phyloP scores from a whole-genome alignment of 1,140 invertebrate genomes.

The Microplitis mediator region DNA sequence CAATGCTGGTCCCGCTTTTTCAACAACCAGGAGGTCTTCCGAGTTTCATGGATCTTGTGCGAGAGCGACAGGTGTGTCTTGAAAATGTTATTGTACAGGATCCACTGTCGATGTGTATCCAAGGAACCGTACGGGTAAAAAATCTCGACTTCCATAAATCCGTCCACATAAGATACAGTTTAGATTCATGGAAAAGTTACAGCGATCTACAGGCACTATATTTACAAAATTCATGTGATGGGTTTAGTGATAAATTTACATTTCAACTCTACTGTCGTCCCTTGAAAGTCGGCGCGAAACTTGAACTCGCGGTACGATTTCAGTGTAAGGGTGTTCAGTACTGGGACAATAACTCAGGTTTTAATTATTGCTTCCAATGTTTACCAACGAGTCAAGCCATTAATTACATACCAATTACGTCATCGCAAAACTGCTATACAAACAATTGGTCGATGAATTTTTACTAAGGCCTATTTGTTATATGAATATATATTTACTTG shows the following conservation, averaged over 20 bases:
- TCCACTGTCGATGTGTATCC: slow-evolving; percentile 75
- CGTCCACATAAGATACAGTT: slow-evolving; percentile 84
- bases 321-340: slow-evolving; percentile 81
- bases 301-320: slow-evolving; percentile 85
- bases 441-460: slow-evolving; percentile 46
- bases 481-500: too few relatives aligned
- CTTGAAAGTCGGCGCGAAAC: slow-evolving; percentile 72
- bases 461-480: slow-evolving; percentile 38
- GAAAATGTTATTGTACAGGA: slow-evolving; percentile 83
- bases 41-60: slow-evolving; percentile 80
- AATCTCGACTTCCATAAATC: slow-evolving; percentile 92
- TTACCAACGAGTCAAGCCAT: slow-evolving; percentile 61
- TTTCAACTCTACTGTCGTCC: slow-evolving; percentile 77
- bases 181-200: slow-evolving; percentile 84
- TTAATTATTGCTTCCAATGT: slow-evolving; percentile 86
- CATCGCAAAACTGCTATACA: not conserved
- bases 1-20: slow-evolving; percentile 76
- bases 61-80: slow-evolving; percentile 76
- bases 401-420: slow-evolving; percentile 43
- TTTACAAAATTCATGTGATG: slow-evolving; percentile 87
- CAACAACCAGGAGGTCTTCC: slow-evolving; percentile 77
- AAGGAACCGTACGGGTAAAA: slow-evolving; percentile 83
- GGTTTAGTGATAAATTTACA: slow-evolving; percentile 88
- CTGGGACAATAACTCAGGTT: slow-evolving; percentile 89
- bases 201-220: slow-evolving; percentile 84